Evolutionary conservation across 2,113 vertebrate species (phyloP).

Genomic region (Ivindomyrus marchei): DNA sequence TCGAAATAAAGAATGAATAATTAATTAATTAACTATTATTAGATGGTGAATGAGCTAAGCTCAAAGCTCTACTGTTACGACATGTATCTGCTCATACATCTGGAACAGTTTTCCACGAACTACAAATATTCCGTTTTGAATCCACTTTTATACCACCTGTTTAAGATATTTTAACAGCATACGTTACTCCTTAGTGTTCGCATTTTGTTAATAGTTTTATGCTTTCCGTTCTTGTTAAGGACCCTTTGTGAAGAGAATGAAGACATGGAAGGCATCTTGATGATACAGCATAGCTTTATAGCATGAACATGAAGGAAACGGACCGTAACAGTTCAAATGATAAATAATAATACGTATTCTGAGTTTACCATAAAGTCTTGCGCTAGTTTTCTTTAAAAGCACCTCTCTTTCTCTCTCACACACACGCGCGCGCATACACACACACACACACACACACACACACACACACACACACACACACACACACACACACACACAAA

Average conservation of each 20-base stretch:
- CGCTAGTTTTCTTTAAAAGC: background rate
- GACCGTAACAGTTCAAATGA: background rate
- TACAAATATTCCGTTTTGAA: background rate
- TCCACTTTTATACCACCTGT: background rate
- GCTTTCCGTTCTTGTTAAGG: background rate
- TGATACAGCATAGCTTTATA: background rate
- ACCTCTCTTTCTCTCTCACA: background rate
- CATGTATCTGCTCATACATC: background rate
- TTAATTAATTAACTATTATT: background rate
- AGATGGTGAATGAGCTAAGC: background rate
- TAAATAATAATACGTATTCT: background rate
- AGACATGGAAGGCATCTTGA: background rate
- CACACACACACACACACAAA: background rate
- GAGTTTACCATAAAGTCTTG: background rate
- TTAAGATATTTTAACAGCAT: background rate
- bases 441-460: background rate
- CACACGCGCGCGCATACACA: background rate
- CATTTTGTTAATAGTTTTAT: background rate
- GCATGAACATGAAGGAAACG: background rate
- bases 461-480: background rate
- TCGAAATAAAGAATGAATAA: background rate
- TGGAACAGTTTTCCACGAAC: background rate
- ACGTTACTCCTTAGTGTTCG: background rate
- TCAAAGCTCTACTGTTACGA: background rate
- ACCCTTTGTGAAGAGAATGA: background rate